Base-by-base conservation (phyloP, 2,888 invertebrate species). In the Leptinotarsa juncta region DNA sequence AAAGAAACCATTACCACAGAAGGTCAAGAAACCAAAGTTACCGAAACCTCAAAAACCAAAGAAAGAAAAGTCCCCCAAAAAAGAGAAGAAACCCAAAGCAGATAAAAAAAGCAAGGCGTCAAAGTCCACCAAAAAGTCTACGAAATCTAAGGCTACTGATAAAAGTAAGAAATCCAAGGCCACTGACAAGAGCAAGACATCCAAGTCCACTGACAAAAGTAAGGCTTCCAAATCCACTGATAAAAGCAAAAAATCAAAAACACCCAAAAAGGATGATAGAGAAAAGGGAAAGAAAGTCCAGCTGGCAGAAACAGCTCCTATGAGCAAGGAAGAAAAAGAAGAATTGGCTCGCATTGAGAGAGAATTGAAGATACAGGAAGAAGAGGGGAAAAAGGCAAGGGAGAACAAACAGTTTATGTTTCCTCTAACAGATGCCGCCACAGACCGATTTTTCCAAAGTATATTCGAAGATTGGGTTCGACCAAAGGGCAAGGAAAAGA, bases 331-430 rank as follows among this genome's bases (percentile, higher is more conserved):
- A 55, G 84, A 85, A 67, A 84, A 83, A 67, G 84, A 78, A 5
- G 84, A 85, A 74, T 51, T 84, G 49, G 84, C 81, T 57, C 73
- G 82, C 60, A 76, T 82, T 49, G 81, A 79, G 73, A 82, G 77
- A 66, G 83, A 86, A 78, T 82, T 83, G 77, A 81, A 81, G 60
- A 74, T 75, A 49, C 23, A 81, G 16, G 84, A 86, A 70, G 84
- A 79, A 62, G 83, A 85, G 75, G 62, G 69, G 70, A 60, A 79
- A 32, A 81, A 71, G 70, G 77, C 78, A 7, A 85, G 85, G 74
- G 86, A 86, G 77, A 84, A 88, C 74, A 83, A 81, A 71, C 77
- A 80, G 48, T 86, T 84, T 70, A 81, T 88, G 82, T 87, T 87
- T 82, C 88, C 88, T 1, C 75, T 88, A 16, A 82, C 81, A 10